Conservation (phyloP, 2,888 invertebrate species). For the Nemotelus pantherinus region DNA sequence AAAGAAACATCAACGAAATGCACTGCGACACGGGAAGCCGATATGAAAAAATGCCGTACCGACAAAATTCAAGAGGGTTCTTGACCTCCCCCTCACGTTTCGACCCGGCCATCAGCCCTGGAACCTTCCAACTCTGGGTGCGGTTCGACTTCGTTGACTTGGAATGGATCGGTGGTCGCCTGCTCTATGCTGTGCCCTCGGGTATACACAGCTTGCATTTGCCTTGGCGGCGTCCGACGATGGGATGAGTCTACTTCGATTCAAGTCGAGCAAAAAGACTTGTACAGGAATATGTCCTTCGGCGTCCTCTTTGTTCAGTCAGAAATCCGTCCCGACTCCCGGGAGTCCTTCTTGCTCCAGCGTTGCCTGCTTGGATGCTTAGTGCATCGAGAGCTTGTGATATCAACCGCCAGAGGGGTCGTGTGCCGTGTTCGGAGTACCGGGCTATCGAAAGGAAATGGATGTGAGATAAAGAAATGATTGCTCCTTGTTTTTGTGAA, state of each 20-base stretch:
- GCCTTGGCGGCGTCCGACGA: neutral
- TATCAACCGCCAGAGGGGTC: conserved; percentile 39
- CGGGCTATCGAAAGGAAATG: conserved; percentile 21
- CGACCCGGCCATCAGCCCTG: neutral
- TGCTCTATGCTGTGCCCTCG: conserved; percentile 27
- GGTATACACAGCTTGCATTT: conserved; percentile 17
- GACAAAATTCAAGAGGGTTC: conserved; percentile 37
- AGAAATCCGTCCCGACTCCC: neutral
- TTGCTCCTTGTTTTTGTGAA: conserved; percentile 26
- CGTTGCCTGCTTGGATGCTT: conserved; percentile 20
- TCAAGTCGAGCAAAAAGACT: conserved; percentile 5
- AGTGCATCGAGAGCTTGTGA: conserved; percentile 14
- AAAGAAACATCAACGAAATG: conserved; percentile 23
- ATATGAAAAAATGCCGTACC: conserved; percentile 38
- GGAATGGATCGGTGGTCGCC: conserved; percentile 1
- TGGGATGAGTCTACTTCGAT: conserved; percentile 30
- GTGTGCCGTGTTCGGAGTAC: neutral
- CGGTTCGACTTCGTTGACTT: neutral
- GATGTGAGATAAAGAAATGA: conserved; percentile 33
- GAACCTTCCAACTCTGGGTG: neutral
- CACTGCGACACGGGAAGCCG: neutral
- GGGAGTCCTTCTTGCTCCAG: neutral
- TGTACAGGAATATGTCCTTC: conserved; percentile 37
- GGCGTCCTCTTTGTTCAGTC: conserved; percentile 36
- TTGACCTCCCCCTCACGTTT: conserved; percentile 6